Conservation (phyloP, 2,113 vertebrate species). For the Silurus meridionalis region DNA sequence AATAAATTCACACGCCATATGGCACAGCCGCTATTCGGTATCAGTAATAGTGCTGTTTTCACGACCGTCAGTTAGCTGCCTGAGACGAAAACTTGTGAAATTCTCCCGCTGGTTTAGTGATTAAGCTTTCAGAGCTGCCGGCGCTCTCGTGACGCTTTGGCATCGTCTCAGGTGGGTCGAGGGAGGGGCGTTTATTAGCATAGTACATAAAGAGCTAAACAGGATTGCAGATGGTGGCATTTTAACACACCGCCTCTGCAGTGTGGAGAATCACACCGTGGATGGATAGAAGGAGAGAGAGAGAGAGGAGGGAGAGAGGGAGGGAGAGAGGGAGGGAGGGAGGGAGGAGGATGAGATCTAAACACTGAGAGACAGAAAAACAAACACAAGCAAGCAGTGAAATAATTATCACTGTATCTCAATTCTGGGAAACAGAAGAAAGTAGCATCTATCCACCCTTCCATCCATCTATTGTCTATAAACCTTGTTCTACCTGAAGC, state of each 20-base stretch:
- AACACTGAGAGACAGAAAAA: constrained; percentile 2
- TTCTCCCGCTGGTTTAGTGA: background rate
- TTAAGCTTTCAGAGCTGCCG: background rate
- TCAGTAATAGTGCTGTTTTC: background rate
- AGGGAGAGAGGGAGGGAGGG: background rate
- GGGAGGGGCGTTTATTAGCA: constrained; percentile 26
- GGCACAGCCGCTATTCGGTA: no score
- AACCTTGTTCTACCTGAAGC: no score
- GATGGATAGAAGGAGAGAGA: background rate
- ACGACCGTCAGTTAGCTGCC: background rate
- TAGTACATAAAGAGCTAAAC: constrained; percentile 31
- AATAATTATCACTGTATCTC: background rate
- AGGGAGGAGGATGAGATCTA: background rate
- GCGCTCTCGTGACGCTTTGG: background rate
- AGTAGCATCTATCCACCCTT: no score
- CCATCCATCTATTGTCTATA: no score
- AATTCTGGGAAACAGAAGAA: background rate
- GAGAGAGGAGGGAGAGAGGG: background rate
- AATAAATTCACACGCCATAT: background rate
- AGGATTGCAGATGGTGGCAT: constrained; percentile 46
- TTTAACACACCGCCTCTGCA: constrained; percentile 34
- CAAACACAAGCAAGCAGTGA: background rate
- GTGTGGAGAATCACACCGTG: constrained; percentile 11
- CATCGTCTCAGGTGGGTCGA: background rate
- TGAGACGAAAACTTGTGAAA: background rate